Evolutionary conservation across 2,888 invertebrate species (phyloP).

Genomic region (Stenodera caucasica): DNA sequence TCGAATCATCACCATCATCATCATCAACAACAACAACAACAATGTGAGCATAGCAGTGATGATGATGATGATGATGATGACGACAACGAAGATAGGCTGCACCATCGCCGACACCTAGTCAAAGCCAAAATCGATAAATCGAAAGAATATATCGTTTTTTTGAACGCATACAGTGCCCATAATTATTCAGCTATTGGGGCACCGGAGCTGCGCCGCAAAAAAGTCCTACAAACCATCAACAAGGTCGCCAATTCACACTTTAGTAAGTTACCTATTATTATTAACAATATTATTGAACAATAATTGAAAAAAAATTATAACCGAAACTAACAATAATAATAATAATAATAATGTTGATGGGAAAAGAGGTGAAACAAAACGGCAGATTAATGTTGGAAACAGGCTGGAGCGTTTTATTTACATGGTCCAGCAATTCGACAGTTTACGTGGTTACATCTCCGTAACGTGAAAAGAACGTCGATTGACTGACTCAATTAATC

Average conservation of each 20-base stretch:
- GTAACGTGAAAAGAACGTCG: constrained; percentile 13
- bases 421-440: constrained; percentile 26
- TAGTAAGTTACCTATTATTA: constrained; percentile 42
- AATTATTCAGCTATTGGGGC: constrained; percentile 62
- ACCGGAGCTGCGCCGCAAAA: constrained; percentile 54
- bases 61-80: constrained; percentile 2
- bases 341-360: background rate
- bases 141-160: constrained; percentile 64
- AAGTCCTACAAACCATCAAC: constrained; percentile 38
- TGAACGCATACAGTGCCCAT: constrained; percentile 61
- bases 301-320: background rate
- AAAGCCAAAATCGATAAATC: constrained; percentile 61
- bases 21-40: background rate
- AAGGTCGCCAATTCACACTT: constrained; percentile 46
- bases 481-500: background rate
- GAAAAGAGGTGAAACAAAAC: constrained; percentile 8
- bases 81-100: constrained; percentile 28
- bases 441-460: constrained; percentile 23
- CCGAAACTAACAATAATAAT: background rate
- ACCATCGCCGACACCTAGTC: constrained; percentile 53
- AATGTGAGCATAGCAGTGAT: background rate
- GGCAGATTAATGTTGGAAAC: constrained; percentile 16
- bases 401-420: constrained; percentile 22
- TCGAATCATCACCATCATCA: constrained; percentile 5
- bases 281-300: background rate